A percentile compares a stretch with the other conserved stretches of the same genome.
Evolutionary conservation across 2,888 invertebrate species (phyloP).

Genomic region (Margaritifera margaritifera): DNA sequence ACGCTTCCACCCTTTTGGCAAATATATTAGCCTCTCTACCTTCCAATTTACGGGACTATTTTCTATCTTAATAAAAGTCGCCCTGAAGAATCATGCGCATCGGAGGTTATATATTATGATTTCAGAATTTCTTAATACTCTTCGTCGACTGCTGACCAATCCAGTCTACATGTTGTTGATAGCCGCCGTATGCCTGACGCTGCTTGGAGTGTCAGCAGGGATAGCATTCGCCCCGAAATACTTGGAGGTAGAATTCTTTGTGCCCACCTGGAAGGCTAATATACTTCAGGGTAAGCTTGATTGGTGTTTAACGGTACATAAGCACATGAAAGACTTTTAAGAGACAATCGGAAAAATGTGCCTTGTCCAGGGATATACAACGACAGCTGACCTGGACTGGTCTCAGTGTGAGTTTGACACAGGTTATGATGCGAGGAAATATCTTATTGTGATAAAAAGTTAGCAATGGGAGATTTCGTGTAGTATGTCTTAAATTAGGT

Average conservation of each 20-base stretch:
- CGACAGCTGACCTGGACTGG: neutral
- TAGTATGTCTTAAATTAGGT: too few relatives aligned
- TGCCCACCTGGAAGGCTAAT: conserved; percentile 60
- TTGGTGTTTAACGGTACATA: too few relatives aligned
- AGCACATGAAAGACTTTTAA: neutral
- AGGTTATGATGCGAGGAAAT: neutral
- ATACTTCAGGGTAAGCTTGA: conserved; percentile 50
- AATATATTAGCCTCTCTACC: too few relatives aligned
- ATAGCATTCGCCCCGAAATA: conserved; percentile 58
- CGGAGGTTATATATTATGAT: conserved; percentile 7
- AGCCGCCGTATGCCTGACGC: conserved; percentile 31
- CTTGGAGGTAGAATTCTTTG: conserved; percentile 56
- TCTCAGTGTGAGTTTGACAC: neutral
- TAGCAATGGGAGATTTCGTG: too few relatives aligned
- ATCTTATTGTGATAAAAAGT: too few relatives aligned
- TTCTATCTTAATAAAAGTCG: neutral
- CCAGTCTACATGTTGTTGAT: conserved; percentile 46
- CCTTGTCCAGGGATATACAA: neutral
- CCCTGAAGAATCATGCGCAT: neutral
- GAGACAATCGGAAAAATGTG: too few relatives aligned
- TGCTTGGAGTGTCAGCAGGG: conserved; percentile 48
- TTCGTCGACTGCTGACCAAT: conserved; percentile 42
- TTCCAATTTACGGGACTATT: too few relatives aligned
- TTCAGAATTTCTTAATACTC: conserved; percentile 46
- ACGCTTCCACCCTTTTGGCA: too few relatives aligned